Evolutionary conservation across 2,888 invertebrate genomes (phyloP).

Genomic region (Bombylius major): DNA sequence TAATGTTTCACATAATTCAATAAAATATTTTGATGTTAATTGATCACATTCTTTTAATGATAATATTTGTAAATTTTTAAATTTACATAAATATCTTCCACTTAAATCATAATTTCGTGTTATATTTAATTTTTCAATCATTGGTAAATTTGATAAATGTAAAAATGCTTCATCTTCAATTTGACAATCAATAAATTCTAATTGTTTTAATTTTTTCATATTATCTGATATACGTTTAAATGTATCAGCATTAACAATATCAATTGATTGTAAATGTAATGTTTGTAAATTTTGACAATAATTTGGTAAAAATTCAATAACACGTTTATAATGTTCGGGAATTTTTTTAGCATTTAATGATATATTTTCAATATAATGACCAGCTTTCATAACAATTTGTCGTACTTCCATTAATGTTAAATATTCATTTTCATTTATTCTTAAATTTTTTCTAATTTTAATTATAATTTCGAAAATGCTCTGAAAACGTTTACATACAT

Average conservation of each 20-base stretch:
- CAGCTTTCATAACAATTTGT: conserved; percentile 3
- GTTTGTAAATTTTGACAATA: conserved; percentile 10
- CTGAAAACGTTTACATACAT: conserved; percentile 6
- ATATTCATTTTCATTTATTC: conserved; percentile 1
- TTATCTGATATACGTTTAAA: conserved; percentile 1
- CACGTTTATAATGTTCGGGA: conserved; percentile 2
- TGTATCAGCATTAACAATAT: not conserved
- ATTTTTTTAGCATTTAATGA: not conserved
- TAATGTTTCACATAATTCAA: not conserved
- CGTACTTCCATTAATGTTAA: conserved; percentile 10
- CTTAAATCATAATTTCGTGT: conserved; percentile 9
- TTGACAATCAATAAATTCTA: conserved; percentile 7
- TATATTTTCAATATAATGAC: conserved; percentile 5
- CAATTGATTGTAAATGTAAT: conserved; percentile 4
- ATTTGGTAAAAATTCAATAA: conserved; percentile 7
- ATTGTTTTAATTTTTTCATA: conserved; percentile 4
- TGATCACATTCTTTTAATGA: conserved; percentile 11
- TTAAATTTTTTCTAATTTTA: conserved; percentile 5
- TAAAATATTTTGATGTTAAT: conserved; percentile 9
- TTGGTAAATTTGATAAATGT: not conserved
- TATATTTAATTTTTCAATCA: conserved; percentile 9
- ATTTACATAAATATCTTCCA: conserved; percentile 8
- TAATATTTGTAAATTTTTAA: conserved; percentile 7
- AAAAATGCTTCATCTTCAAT: conserved; percentile 3
- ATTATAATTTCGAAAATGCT: conserved; percentile 6